Percentiles rank a stretch among this genome's conserved stretches.
phyloP scores from a whole-genome alignment of 2,797 vertebrate genomes.

The Lates japonicus region DNA sequence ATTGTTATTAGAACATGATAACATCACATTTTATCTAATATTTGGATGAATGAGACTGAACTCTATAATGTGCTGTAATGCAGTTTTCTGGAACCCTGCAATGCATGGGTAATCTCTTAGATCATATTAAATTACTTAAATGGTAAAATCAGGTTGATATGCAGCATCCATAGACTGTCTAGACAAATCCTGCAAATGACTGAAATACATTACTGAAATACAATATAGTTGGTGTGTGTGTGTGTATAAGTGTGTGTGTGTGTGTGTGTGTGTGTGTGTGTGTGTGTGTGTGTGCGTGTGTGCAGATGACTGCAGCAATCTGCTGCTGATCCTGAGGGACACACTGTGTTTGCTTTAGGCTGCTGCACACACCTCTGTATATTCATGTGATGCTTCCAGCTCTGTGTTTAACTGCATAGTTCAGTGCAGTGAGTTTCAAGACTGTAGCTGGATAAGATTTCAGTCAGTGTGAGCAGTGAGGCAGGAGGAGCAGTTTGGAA shows the following conservation, averaged over 20 bases:
- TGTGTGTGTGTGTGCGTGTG: background rate
- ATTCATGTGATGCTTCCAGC: slow-evolving; percentile 3
- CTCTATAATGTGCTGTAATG: background rate
- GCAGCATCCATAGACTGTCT: slow-evolving; percentile 9
- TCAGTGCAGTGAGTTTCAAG: slow-evolving; percentile 4
- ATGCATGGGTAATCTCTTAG: background rate
- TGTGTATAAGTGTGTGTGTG: background rate
- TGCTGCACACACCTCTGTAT: slow-evolving; percentile 26
- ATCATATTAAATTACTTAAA: slow-evolving; percentile 21
- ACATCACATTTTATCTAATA: background rate
- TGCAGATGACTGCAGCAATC: slow-evolving; percentile 17
- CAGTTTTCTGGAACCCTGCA: background rate
- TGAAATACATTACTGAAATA: slow-evolving; percentile 31
- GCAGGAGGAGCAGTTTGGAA: background rate
- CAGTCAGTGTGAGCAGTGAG: slow-evolving; percentile 5
- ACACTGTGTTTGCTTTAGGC: background rate
- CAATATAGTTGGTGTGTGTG: background rate
- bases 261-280: background rate
- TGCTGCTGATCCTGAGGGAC: slow-evolving; percentile 1
- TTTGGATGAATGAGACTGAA: background rate
- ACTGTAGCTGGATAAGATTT: background rate
- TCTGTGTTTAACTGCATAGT: background rate
- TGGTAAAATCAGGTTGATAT: slow-evolving; percentile 8
- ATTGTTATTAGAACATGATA: background rate
- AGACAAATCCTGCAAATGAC: slow-evolving; percentile 23